Evolutionary conservation across 2,113 vertebrate genomes (phyloP).

Genomic region (Crotalus tigris): DNA sequence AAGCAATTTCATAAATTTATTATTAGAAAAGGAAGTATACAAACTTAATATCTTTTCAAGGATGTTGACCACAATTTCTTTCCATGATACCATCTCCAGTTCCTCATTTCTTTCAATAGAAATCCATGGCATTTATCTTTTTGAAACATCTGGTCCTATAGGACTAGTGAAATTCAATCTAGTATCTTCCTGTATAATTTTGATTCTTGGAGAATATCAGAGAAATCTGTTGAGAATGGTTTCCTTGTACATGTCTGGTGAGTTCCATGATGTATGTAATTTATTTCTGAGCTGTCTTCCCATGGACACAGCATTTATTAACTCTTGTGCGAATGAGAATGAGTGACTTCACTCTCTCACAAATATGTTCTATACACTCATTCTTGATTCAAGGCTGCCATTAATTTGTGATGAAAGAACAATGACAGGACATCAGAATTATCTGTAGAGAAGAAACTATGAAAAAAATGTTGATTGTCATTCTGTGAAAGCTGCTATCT

Average conservation of each 20-base stretch:
- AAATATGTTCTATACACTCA: constrained; percentile 32
- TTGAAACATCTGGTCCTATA: not conserved
- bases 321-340: constrained; percentile 13
- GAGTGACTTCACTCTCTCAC: not conserved
- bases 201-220: not conserved
- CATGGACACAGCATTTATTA: constrained; percentile 25
- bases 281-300: constrained; percentile 11
- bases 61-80: not conserved
- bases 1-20: not conserved
- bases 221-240: not conserved
- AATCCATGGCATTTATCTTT: not conserved
- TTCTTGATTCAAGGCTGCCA: constrained; percentile 23
- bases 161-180: not conserved
- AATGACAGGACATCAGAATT: constrained; percentile 35
- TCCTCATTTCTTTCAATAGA: not conserved
- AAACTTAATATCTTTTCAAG: not conserved
- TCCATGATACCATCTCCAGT: not conserved
- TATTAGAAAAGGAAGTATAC: not conserved
- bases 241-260: not conserved
- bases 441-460: constrained; percentile 34
- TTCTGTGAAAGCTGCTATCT: constrained; percentile 41
- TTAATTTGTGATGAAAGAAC: constrained; percentile 7
- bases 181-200: not conserved
- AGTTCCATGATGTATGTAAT: constrained; percentile 15
- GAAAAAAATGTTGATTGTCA: constrained; percentile 33